Evolutionary conservation across 2,888 invertebrate genomes (phyloP), one percentile per base, ranked within the genome.

Genomic region (Drosophila monieri): DNA sequence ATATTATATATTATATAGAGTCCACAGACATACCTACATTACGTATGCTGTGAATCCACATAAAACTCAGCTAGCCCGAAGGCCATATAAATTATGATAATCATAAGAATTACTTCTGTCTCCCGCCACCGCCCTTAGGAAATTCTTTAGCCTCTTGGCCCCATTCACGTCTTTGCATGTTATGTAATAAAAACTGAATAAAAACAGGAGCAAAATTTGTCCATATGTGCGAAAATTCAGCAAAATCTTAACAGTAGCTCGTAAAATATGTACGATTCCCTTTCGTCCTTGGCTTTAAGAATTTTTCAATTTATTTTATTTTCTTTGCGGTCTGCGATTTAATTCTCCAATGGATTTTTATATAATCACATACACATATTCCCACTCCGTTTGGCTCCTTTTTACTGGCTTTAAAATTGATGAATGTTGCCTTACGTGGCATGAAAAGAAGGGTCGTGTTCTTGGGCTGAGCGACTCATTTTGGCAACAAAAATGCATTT

Each of bases 71-170:
- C 68, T 78, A 49, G 68, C 73, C 74, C 62, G 80, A 84, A 84
- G 84, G 84, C 87, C 86, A 86, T 84, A 86, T 84, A 88, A 84
- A 84, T 84, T 84, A 84, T 84, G 81, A 84, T 84, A 84, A 88
- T 88, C 85, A 84, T 84, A 84, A 80, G 85, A 88, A 88, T 84
- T 84, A 88, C 88, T 84, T 72, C 69, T 73, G 72, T 73, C 80
- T 73, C 71, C 74, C 64, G 64, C 77, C 71, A 54, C 61, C 69
- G 52, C 47, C 35, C 46, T 55, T 52, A 27, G 25, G 18, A 35
- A 58, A 58, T 53, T 56, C 46, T 47, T 57, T 58, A 49, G 61
- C 48, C 14, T 49, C 55, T 67, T 55, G 44, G 67, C 55, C 65
- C 25, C 55, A 46, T 54, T 51, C 70, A 30, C 49, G 44, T 48